Base-by-base conservation (phyloP, 1,140 invertebrate species). In the Pogonomyrmex californicus region DNA sequence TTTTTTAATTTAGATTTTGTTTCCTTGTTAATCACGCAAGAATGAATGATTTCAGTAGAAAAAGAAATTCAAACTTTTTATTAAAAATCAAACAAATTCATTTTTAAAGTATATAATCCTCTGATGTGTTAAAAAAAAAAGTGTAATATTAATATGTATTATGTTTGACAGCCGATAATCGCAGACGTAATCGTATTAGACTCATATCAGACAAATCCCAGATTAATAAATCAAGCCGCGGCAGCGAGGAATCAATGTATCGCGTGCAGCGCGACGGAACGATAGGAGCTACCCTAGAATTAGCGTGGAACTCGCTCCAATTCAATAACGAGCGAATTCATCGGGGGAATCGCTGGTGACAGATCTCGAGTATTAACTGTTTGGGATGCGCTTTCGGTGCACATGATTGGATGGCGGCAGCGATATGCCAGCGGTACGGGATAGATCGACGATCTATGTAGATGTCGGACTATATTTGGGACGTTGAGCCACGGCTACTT, bases 381-480 rank as follows among this genome's bases (percentile, higher is more conserved):
- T 58, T 30, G 36, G 54, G 60, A 14, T 54, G 70, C 33, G 6
- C 23, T 79, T n/a, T 62, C 30, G 30, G 12, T 66, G 44, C n/a
- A 41, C 23, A 62, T 12, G 51, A 33, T 47, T 23, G 47, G 51
- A 38, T 54, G n/a, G 10, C 44, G 51, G 33, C 62, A n/a, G n/a
- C 33, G 58, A 63, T 44, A 75, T 86, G 78, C 83, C 88, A 90
- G 90, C 54, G 79, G 6, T 41, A 30, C 14, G 47, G 78, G 41
- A 73, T n/a, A 47, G 66, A 87, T 89, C 81, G 71, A 51, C 77
- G 73, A 60, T 71, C 23, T 85, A 91, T 77, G 90, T 88, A 91
- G 87, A 91, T 90, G 92, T 91, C 86, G 73, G 81, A 93, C 93
- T 93, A 93, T 93, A 93, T 93, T 93, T 93, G 92, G 91, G 92